Conservation (phyloP, 2,888 invertebrate genomes). For the Ophion ellenae region DNA sequence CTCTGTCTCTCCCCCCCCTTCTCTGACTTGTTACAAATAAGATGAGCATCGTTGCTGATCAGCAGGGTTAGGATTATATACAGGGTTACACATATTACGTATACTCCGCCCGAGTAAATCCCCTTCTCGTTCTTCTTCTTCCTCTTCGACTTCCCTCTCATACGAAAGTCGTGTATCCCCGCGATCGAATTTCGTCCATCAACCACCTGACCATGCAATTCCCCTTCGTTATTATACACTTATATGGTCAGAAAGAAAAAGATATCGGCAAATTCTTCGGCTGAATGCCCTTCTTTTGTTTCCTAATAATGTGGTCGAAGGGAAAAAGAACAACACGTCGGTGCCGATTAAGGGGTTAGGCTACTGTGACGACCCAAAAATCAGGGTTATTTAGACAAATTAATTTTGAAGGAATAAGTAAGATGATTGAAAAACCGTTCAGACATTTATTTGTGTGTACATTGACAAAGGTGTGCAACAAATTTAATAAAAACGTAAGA, state of each 20-base stretch:
- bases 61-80: conserved; percentile 69
- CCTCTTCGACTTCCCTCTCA: conserved; percentile 2
- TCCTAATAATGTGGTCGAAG: neutral
- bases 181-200: conserved; percentile 29
- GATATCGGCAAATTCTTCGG: neutral
- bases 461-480: no score
- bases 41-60: conserved; percentile 82
- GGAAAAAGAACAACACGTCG: no score
- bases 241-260: neutral
- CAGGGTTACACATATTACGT: conserved; percentile 10
- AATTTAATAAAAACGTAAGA: no score
- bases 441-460: no score
- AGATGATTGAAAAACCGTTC: no score
- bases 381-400: no score
- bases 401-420: no score
- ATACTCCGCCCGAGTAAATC: neutral
- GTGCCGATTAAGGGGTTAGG: no score
- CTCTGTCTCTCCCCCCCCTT: neutral
- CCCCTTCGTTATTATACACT: neutral
- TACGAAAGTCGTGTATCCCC: neutral
- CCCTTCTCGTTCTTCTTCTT: conserved; percentile 9
- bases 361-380: no score
- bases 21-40: conserved; percentile 78
- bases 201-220: conserved; percentile 5
- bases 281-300: neutral